phyloP scores from a whole-genome alignment of 2,888 invertebrate genomes.

The Pristionchus mayeri region DNA sequence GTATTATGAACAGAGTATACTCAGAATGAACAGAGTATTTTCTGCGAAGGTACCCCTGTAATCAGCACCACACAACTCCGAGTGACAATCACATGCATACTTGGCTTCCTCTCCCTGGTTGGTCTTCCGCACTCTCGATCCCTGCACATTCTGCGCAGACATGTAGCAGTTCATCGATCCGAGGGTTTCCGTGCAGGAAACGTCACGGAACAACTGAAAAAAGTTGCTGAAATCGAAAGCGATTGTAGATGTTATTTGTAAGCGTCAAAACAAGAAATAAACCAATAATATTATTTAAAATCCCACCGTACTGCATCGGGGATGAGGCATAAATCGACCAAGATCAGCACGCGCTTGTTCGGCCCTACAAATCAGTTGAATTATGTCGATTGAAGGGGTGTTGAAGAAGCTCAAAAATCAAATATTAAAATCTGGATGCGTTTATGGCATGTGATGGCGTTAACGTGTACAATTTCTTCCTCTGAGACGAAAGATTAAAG shows the following conservation, averaged over 20 bases:
- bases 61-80: too few relatives aligned
- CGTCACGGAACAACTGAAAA: constrained; percentile 69
- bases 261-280: background rate
- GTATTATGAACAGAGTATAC: too few relatives aligned
- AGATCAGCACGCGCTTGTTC: constrained; percentile 91
- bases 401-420: background rate
- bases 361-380: constrained; percentile 76
- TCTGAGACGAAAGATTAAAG: background rate
- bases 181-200: constrained; percentile 86
- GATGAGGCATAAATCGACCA: constrained; percentile 88
- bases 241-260: background rate
- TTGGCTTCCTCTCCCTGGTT: constrained; percentile 49
- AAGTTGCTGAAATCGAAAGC: background rate
- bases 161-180: constrained; percentile 88
- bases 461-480: too few relatives aligned
- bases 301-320: constrained; percentile 62
- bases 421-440: too few relatives aligned
- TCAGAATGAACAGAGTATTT: too few relatives aligned
- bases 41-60: too few relatives aligned
- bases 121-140: constrained; percentile 54
- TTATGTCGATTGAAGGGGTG: background rate
- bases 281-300: too few relatives aligned
- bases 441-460: too few relatives aligned
- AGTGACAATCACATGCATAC: too few relatives aligned
- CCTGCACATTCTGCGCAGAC: constrained; percentile 73